phyloP scores from a whole-genome alignment of 2,888 invertebrate genomes.

The Ashinkailepas kermadecensis region DNA sequence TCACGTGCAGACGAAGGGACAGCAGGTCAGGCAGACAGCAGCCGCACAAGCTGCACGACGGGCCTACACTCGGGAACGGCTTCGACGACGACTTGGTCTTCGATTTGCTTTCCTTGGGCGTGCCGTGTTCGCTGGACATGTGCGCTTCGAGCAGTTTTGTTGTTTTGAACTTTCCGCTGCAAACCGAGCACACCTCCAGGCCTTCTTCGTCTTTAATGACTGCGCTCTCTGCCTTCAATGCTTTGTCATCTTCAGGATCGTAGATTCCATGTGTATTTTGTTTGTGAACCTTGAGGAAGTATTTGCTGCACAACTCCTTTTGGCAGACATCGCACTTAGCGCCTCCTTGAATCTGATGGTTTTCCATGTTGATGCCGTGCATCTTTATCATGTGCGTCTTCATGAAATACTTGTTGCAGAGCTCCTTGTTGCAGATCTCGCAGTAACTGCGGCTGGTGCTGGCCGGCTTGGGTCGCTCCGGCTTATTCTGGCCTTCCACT shows the following conservation, averaged over 20 bases:
- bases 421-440: constrained; percentile 95
- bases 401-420: constrained; percentile 99
- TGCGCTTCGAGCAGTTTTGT: constrained; percentile 7
- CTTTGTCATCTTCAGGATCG: constrained; percentile 44
- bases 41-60: neutral
- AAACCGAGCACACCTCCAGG: neutral
- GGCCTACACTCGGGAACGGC: neutral
- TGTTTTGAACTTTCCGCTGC: constrained; percentile 15
- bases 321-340: constrained; percentile 96
- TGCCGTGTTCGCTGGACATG: constrained; percentile 9
- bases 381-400: constrained; percentile 98
- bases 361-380: constrained; percentile 92
- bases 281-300: constrained; percentile 93
- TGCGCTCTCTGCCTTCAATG: neutral
- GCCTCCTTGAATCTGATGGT: constrained; percentile 83
- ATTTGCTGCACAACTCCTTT: constrained; percentile 96
- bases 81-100: neutral
- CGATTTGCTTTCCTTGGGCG: neutral
- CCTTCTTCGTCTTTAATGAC: neutral
- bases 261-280: constrained; percentile 96
- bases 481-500: constrained; percentile 29
- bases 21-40: neutral
- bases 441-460: constrained; percentile 64
- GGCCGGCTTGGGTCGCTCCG: constrained; percentile 34
- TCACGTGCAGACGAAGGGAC: neutral